A percentile compares a stretch with the other conserved stretches of the same genome.
phyloP scores from a whole-genome alignment of 2,797 vertebrate genomes.

The Caiman crocodilus region DNA sequence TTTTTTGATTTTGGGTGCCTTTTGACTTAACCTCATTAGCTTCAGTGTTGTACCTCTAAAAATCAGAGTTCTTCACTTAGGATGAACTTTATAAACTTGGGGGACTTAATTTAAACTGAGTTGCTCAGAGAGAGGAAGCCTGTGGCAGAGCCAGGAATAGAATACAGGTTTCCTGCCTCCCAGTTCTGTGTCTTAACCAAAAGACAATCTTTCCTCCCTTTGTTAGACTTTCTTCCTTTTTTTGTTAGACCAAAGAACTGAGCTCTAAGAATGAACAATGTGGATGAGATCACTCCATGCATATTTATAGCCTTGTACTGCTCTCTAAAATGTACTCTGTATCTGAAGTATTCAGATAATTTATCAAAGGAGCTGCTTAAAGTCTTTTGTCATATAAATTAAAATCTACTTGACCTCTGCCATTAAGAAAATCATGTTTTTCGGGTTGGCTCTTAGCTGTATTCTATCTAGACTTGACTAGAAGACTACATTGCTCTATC shows the following conservation, averaged over 20 bases:
- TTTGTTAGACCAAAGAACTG: not conserved
- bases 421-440: not conserved
- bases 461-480: not conserved
- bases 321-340: not conserved
- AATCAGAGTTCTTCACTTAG: not conserved
- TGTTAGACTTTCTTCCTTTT: conserved; percentile 18
- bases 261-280: conserved; percentile 13
- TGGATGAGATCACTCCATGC: not conserved
- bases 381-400: not conserved
- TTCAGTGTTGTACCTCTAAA: not conserved
- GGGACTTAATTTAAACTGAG: not conserved
- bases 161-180: conserved; percentile 20
- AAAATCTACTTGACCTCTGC: not conserved
- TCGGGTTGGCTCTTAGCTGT: not conserved
- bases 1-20: not conserved
- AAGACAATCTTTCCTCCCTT: conserved; percentile 17
- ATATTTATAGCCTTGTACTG: conserved; percentile 18
- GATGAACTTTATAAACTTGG: not conserved
- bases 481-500: not conserved
- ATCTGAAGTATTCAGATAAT: conserved; percentile 2
- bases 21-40: not conserved
- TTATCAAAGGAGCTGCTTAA: not conserved
- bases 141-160: not conserved
- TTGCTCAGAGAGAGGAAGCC: not conserved
- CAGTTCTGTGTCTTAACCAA: not conserved